These are phyloP conservation scores for Pempheris klunzingeri DNA, from an alignment of 2,797 vertebrate species.

Conservation along the genomic window DNA sequence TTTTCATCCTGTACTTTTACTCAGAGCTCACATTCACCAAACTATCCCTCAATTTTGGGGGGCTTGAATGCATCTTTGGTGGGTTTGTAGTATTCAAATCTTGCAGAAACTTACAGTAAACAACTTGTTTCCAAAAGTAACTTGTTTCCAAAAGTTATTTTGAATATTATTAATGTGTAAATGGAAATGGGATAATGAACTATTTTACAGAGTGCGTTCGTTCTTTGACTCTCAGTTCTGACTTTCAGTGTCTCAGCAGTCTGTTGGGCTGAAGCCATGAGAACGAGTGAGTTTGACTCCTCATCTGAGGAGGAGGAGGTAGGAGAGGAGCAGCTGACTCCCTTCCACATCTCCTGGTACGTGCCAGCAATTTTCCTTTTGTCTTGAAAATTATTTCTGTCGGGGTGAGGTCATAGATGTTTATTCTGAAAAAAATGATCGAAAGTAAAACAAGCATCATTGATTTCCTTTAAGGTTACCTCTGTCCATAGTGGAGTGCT, in stretches of 20 bases:
- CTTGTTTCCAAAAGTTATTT: background rate
- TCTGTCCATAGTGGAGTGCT: constrained; percentile 85
- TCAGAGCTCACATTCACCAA: background rate
- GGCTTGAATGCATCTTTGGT: background rate
- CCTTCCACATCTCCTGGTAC: constrained; percentile 91
- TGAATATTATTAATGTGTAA: background rate
- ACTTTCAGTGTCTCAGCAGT: background rate
- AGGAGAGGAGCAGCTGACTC: constrained; percentile 82
- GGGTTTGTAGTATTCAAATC: background rate
- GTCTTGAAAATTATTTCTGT: background rate
- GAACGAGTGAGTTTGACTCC: constrained; percentile 88
- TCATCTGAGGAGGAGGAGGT: constrained; percentile 91
- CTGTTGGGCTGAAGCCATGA: constrained; percentile 70
- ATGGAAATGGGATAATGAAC: background rate
- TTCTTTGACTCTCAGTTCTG: background rate
- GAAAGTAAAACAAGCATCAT: background rate
- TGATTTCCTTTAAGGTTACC: constrained; percentile 83
- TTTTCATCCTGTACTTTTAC: background rate
- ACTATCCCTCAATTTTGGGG: background rate
- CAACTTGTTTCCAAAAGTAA: no score
- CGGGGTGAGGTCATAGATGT: background rate
- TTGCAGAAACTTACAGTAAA: background rate
- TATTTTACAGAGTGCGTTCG: background rate
- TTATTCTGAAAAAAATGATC: background rate
- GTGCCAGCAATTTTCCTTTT: constrained; percentile 25